A percentile compares a stretch with the other conserved stretches of the same genome.
Evolutionary conservation across 2,888 invertebrate genomes (phyloP).

Genomic region (Lepidochrysops patricia): DNA sequence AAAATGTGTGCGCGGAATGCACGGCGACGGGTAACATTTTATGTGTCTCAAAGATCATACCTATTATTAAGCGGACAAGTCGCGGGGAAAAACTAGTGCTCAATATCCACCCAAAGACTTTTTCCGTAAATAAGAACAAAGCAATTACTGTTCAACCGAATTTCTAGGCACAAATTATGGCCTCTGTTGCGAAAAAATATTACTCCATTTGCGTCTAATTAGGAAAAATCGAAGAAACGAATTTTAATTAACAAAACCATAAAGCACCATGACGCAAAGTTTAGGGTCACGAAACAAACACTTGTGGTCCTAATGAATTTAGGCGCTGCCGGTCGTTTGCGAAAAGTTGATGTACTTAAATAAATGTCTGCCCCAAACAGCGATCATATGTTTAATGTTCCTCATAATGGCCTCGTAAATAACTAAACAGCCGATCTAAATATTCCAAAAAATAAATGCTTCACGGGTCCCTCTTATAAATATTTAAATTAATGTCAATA

Average conservation of each 20-base stretch:
- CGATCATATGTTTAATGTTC: conserved; percentile 62
- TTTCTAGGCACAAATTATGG: neutral
- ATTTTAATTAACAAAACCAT: conserved; percentile 28
- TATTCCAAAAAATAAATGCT: conserved; percentile 22
- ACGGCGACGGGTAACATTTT: too few relatives aligned
- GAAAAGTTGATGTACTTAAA: conserved; percentile 66
- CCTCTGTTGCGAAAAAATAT: neutral
- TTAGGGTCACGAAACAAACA: conserved; percentile 37
- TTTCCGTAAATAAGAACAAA: neutral
- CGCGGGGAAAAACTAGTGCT: too few relatives aligned
- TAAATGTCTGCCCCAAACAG: conserved; percentile 60
- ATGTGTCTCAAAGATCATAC: too few relatives aligned
- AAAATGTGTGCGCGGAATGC: too few relatives aligned
- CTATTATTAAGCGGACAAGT: too few relatives aligned
- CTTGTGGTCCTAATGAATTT: conserved; percentile 41
- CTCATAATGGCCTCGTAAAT: conserved; percentile 65
- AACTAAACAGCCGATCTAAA: neutral
- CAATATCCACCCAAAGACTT: neutral
- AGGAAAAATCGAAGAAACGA: neutral
- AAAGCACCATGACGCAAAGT: conserved; percentile 45
- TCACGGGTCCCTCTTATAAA: conserved; percentile 18
- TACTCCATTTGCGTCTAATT: neutral
- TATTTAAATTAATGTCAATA: neutral
- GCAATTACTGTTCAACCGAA: neutral
- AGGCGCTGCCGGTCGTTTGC: conserved; percentile 58